Conservation (phyloP, 2,888 invertebrate species). For the Lacanobia wlatinum region DNA sequence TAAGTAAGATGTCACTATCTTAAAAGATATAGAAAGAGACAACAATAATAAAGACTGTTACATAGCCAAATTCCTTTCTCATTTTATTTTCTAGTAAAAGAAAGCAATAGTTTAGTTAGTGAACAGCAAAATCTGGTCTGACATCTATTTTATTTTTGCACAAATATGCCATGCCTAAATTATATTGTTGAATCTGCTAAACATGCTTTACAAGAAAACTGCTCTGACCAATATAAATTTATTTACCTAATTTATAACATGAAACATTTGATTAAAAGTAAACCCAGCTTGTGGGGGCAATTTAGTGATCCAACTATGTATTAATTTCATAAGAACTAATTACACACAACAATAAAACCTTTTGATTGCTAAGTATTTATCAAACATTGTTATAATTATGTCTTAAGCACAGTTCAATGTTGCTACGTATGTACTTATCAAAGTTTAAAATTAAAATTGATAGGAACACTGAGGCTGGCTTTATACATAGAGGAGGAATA, state of each 20-base stretch:
- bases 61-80: not conserved
- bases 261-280: not conserved
- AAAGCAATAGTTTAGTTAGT: not conserved
- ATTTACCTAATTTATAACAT: not conserved
- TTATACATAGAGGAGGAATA: not conserved
- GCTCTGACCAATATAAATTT: not conserved
- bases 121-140: constrained; percentile 9
- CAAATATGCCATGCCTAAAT: not conserved
- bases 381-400: not conserved
- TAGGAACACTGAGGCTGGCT: not conserved
- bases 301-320: not conserved
- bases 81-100: not conserved
- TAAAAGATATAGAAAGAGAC: not conserved
- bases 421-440: constrained; percentile 18
- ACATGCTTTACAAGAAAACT: not conserved
- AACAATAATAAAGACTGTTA: not conserved
- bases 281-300: not conserved
- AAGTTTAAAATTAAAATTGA: constrained; percentile 7
- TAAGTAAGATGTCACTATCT: not conserved
- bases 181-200: not conserved
- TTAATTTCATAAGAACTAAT: not conserved
- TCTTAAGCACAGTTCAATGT: constrained; percentile 12
- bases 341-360: constrained; percentile 6
- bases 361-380: constrained; percentile 9
- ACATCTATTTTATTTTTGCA: constrained; percentile 26